Evolutionary conservation across 2,797 vertebrate genomes (phyloP), one percentile per base, ranked within the genome.

Genomic region (Ispidina lecontei): DNA sequence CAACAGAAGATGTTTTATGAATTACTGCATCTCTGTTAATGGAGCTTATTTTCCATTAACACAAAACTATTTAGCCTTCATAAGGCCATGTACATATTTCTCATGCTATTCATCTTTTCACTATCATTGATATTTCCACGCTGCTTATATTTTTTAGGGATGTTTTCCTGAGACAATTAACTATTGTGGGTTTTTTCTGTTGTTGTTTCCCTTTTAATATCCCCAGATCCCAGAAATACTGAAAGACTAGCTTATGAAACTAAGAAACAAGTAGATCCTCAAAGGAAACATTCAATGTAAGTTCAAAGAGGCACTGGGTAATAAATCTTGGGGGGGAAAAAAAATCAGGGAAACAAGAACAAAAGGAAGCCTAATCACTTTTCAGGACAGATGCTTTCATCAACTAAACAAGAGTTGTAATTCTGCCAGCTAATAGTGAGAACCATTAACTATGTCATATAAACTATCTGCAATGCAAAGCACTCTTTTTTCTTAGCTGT

Each of bases 321-420:
- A 93, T 92, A 71, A 84, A 80, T 93, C 90, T 83, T 41, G 26
- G 65, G 26, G 72, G 77, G 39, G 78, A 79, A 80, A 90, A 78
- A 87, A 90, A 81, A 39, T 2, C 44, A 64, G 60, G 28, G 73
- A 89, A 90, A 60, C 56, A 90, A 74, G 86, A 93, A 91, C 88
- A 95, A 94, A 93, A 94, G 84, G 71, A 87, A 77, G 54, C 20
- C 73, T 90, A 88, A 86, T 86, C 85, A 91, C 49, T 95, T 94
- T 93, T 84, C 86, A 77, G 84, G 90, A 64, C 85, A 87, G 64
- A 54, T 89, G 54, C 84, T 94, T 95, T 92, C 74, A 84, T 91
- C 85, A 89, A 37, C 64, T 84, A 69, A 92, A 54, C 70, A 62
- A 60, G 80, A 91, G 72, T 79, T 93, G 81, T 93, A 91, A 90